A percentile compares a stretch with the other conserved stretches of the same genome.
These are phyloP conservation scores for Chelon labrosus DNA, from an alignment of 2,797 vertebrate species.

Conservation along the genomic window DNA sequence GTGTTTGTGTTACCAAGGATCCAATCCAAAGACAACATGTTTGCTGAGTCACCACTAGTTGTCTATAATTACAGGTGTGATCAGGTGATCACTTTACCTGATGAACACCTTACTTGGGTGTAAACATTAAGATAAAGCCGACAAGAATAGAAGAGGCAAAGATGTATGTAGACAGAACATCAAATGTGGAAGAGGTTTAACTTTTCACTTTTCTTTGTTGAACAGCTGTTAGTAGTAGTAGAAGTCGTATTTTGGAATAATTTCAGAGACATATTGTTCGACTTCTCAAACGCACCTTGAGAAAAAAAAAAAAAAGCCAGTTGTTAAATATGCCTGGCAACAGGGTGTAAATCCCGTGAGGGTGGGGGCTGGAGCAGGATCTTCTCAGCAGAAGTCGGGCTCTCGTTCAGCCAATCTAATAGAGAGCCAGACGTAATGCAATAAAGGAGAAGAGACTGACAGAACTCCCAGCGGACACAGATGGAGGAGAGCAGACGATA, in stretches of 20 bases:
- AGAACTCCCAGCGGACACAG: constrained; percentile 1
- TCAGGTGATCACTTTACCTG: constrained; percentile 1
- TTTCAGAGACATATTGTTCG: no score
- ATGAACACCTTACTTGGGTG: neutral
- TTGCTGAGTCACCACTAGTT: neutral
- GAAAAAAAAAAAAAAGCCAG: constrained; percentile 8
- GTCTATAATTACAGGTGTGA: constrained; percentile 10
- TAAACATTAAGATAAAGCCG: neutral
- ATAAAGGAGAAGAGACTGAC: constrained; percentile 10
- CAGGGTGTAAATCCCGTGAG: constrained; percentile 7
- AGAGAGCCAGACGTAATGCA: constrained; percentile 7
- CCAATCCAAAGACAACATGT: neutral
- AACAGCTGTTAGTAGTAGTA: neutral
- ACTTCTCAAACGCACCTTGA: constrained; percentile 11
- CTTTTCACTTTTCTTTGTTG: neutral
- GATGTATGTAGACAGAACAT: no score
- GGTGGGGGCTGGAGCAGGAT: constrained; percentile 8
- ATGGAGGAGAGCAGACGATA: constrained; percentile 1
- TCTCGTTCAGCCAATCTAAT: neutral
- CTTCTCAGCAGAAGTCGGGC: constrained; percentile 16
- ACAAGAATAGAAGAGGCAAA: neutral
- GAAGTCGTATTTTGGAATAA: no score
- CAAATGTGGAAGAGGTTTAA: neutral
- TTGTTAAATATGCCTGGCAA: constrained; percentile 12
- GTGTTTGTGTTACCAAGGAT: neutral